A percentile compares a stretch with the other conserved stretches of the same genome.
phyloP scores from a whole-genome alignment of 2,797 vertebrate genomes.

The Luscinia luscinia region DNA sequence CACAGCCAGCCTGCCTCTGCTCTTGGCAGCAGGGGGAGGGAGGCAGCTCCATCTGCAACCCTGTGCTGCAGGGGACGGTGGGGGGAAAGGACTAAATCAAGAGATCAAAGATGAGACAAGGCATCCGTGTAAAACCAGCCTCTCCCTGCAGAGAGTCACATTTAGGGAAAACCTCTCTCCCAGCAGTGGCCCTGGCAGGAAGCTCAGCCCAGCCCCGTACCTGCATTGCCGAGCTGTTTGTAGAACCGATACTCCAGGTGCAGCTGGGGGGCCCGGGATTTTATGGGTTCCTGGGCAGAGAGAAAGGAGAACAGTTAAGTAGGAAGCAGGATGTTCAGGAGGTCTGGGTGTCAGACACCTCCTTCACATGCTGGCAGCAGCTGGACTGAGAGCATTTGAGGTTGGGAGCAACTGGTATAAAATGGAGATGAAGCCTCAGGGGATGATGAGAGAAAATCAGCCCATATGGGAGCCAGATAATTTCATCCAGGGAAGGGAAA shows the following conservation, averaged over 20 bases:
- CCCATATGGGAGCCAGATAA: not conserved
- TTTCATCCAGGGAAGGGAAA: not conserved
- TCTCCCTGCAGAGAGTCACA: not conserved
- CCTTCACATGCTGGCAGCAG: not conserved
- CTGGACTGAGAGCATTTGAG: not conserved
- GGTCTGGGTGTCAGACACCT: not conserved
- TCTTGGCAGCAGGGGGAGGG: not conserved
- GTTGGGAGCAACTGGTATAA: not conserved
- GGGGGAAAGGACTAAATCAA: not conserved
- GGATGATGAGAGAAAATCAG: not conserved
- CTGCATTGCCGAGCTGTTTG: slow-evolving; percentile 97
- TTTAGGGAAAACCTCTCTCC: not conserved
- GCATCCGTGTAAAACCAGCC: not conserved
- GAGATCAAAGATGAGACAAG: slow-evolving; percentile 9
- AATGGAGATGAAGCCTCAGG: not conserved
- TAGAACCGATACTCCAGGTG: slow-evolving; percentile 99
- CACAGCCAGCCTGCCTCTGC: not conserved
- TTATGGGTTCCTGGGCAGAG: slow-evolving; percentile 92
- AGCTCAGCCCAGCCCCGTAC: slow-evolving; percentile 69
- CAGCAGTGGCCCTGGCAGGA: not conserved
- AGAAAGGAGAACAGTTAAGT: not conserved
- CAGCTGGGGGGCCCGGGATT: slow-evolving; percentile 95
- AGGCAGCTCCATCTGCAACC: slow-evolving; percentile 39
- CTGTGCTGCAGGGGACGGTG: not conserved
- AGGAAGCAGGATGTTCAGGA: not conserved